Base-by-base conservation (phyloP, 1,140 invertebrate genomes). In the Drosophila seguyi region DNA sequence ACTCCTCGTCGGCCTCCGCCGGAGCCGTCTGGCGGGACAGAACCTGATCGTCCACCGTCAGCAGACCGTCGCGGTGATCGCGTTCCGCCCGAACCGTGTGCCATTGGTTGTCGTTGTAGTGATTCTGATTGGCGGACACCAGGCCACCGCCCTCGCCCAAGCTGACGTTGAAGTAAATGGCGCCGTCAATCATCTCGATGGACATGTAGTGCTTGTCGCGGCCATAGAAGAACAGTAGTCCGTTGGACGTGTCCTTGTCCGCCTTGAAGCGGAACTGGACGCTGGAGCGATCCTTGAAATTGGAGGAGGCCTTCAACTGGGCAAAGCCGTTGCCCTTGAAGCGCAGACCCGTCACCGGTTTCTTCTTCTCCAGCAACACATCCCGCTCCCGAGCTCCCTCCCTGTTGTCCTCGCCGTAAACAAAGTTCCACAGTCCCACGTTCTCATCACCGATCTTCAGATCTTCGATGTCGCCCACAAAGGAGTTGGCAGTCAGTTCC, bases 361-460 rank as follows among this genome's bases (percentile, higher is more conserved):
- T 74, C 31, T 92, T 84, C 18, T 92, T 75, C 22, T 90, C 91
- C 5, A 91, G 31, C 36, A 93, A 58, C 16, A 86, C 73, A 16
- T 84, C 65, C 0, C 38, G 96, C 87, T 97, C 96, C 14, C 93
- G 86, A 0, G 97, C 96, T 8, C 96, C 96, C 72, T 95, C 93
- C 48, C 95, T 93, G 58, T 97, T 97, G 39, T 97, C 96, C 39
- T 96, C 95, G 27, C 95, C 96, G 44, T 96, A 95, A 8, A 95
- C 93, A 84, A 99, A 99, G 93, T 99, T 99, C 98, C 98, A 99
- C 16, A 99, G 94, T 0, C 98, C 98, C 16, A 99, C 95, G 5
- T 96, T 96, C 14, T 95, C 96, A 34, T 98, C 97, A 18, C 98
- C 98, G 75, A 99, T 96, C 53, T 95, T 94, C 0, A 99, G 92